Conservation (phyloP, 2,888 invertebrate genomes). For the Lacanobia oleracea region DNA sequence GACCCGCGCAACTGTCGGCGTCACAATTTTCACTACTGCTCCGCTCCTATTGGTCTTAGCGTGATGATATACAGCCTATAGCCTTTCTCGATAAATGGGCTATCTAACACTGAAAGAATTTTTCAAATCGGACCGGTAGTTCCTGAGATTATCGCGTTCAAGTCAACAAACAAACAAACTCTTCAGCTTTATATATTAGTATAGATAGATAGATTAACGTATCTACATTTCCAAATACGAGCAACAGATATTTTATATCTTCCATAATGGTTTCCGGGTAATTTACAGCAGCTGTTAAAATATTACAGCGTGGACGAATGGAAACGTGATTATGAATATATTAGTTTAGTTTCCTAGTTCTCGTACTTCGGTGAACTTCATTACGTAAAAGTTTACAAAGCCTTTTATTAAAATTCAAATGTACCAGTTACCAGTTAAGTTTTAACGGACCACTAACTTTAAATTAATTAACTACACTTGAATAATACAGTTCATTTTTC, state of each 20-base stretch:
- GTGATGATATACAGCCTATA: too few species aligned
- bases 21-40: too few species aligned
- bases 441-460: slow-evolving; percentile 49
- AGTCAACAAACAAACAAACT: too few species aligned
- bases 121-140: too few species aligned
- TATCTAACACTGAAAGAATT: too few species aligned
- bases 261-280: slow-evolving; percentile 12
- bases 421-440: slow-evolving; percentile 48
- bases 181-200: too few species aligned
- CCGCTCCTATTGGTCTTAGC: too few species aligned
- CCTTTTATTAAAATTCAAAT: slow-evolving; percentile 61
- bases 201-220: too few species aligned
- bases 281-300: slow-evolving; percentile 47
- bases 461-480: slow-evolving; percentile 41
- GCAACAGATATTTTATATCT: slow-evolving; percentile 18
- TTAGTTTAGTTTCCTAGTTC: slow-evolving; percentile 66
- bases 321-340: slow-evolving; percentile 82
- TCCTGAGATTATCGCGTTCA: too few species aligned
- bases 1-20: too few species aligned
- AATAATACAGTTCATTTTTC: slow-evolving; percentile 19
- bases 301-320: slow-evolving; percentile 48
- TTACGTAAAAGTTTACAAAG: slow-evolving; percentile 58
- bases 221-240: background rate
- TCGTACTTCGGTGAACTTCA: slow-evolving; percentile 42
- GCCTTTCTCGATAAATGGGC: too few species aligned